phyloP scores from a whole-genome alignment of 2,797 vertebrate species.

The Enteromius radiatus region DNA sequence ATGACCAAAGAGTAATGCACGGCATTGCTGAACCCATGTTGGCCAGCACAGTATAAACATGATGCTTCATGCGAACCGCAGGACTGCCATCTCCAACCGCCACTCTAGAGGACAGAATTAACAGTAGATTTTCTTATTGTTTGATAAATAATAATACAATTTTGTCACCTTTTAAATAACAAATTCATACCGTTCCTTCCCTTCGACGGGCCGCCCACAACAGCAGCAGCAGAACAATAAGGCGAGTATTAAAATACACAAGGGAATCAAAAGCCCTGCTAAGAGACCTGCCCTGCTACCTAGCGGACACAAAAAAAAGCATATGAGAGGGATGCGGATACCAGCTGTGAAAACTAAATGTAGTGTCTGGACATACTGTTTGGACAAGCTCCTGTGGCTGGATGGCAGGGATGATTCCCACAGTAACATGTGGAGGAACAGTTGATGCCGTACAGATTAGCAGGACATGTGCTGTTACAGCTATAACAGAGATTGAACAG shows the following conservation, averaged over 20 bases:
- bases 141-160: not conserved
- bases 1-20: constrained; percentile 84
- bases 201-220: constrained; percentile 75
- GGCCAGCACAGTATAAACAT: constrained; percentile 85
- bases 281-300: constrained; percentile 75
- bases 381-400: constrained; percentile 80
- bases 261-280: constrained; percentile 79
- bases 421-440: constrained; percentile 87
- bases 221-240: constrained; percentile 84
- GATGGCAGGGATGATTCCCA: constrained; percentile 79
- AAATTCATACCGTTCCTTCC: constrained; percentile 83
- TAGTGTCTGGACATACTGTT: constrained; percentile 75
- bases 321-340: not conserved
- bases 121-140: not conserved
- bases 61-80: constrained; percentile 88
- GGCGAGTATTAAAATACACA: constrained; percentile 84
- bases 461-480: constrained; percentile 88
- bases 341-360: not conserved
- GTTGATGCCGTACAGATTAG: constrained; percentile 85
- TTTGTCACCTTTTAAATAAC: not conserved
- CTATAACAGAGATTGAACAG: constrained; percentile 67
- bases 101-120: constrained; percentile 68
- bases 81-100: constrained; percentile 71
- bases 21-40: constrained; percentile 84
- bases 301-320: constrained; percentile 38